Evolutionary conservation across 2,113 vertebrate genomes (phyloP).

Genomic region (Cygnus buccinator): DNA sequence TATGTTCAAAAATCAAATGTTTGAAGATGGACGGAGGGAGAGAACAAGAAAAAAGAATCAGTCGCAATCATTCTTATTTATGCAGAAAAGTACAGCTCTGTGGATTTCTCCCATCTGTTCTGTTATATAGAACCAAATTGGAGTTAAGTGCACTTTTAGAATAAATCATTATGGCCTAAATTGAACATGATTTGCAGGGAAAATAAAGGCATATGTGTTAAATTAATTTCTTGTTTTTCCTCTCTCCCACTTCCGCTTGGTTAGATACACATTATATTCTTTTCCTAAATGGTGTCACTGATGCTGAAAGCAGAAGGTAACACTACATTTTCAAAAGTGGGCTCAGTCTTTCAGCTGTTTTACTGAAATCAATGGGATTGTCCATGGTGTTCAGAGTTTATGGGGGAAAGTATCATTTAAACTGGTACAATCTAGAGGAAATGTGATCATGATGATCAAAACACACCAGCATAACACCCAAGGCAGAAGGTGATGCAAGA

Average conservation of each 20-base stretch:
- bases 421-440: background rate
- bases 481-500: background rate
- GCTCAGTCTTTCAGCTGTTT: background rate
- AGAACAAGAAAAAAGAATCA: background rate
- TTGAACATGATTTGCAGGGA: conserved; percentile 62
- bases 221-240: conserved; percentile 51
- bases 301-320: conserved; percentile 15
- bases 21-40: background rate
- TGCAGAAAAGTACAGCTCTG: conserved; percentile 19
- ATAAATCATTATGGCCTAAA: conserved; percentile 62
- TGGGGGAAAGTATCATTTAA: background rate
- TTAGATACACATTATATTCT: background rate
- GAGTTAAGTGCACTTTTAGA: conserved; percentile 63
- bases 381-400: background rate
- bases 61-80: conserved; percentile 18
- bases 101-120: conserved; percentile 69
- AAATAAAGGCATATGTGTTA: conserved; percentile 68
- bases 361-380: background rate
- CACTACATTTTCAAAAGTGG: background rate
- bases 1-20: background rate
- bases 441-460: rapidly evolving
- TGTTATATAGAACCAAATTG: conserved; percentile 48
- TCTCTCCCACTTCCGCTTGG: background rate
- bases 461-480: background rate
- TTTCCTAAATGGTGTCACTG: background rate